Evolutionary conservation across 2,888 invertebrate species (phyloP).

Genomic region (Oeneis ivallda): DNA sequence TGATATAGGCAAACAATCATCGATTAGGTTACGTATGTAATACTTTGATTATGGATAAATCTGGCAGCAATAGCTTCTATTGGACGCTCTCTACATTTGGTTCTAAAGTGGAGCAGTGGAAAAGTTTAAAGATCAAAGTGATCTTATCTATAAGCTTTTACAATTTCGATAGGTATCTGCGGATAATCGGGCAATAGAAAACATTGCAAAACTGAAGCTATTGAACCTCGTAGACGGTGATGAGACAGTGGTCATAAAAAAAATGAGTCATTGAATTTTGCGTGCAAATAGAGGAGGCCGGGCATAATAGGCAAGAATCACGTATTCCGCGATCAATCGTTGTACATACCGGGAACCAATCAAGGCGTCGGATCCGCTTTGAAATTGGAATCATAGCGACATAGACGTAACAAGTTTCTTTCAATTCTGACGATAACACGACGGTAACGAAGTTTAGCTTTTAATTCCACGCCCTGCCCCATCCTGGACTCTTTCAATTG

Average conservation of each 20-base stretch:
- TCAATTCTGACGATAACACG: constrained; percentile 75
- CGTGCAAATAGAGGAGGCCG: constrained; percentile 33
- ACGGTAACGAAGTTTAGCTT: constrained; percentile 76
- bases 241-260: constrained; percentile 29
- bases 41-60: no score
- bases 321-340: constrained; percentile 54
- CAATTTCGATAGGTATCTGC: background rate
- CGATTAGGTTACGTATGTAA: no score
- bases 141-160: background rate
- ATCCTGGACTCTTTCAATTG: constrained; percentile 62
- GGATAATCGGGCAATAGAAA: background rate
- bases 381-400: constrained; percentile 76
- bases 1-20: no score
- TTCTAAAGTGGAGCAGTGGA: no score
- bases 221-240: constrained; percentile 18
- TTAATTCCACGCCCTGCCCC: constrained; percentile 64
- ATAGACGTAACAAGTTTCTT: constrained; percentile 77
- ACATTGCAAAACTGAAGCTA: background rate
- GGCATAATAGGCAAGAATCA: constrained; percentile 54
- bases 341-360: constrained; percentile 68
- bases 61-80: no score
- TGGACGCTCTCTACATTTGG: no score
- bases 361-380: constrained; percentile 73
- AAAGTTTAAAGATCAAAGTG: no score
- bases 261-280: constrained; percentile 33